These are phyloP conservation scores for Drosophila carrolli DNA, from an alignment of 1,140 invertebrate genomes.

Conservation along the genomic window DNA sequence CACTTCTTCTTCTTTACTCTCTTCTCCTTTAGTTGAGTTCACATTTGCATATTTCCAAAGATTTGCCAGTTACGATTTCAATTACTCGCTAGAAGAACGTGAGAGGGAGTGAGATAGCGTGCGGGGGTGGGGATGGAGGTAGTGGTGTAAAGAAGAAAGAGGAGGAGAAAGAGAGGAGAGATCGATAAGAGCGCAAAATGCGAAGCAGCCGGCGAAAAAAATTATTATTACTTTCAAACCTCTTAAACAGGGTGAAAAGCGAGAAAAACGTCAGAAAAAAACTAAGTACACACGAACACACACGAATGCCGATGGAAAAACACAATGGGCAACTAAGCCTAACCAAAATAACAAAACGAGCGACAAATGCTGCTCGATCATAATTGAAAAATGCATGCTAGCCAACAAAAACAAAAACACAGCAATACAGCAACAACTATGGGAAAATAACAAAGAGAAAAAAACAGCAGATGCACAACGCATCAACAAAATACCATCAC, in stretches of 20 bases:
- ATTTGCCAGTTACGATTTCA: conserved; percentile 52
- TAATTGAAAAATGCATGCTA: conserved; percentile 77
- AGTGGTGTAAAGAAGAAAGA: not conserved
- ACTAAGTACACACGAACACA: conserved; percentile 22
- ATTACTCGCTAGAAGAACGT: conserved; percentile 11
- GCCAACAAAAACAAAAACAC: conserved; percentile 44
- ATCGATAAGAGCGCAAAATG: conserved; percentile 21
- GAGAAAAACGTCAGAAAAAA: conserved; percentile 39
- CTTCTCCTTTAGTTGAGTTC: conserved; percentile 3
- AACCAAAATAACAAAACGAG: conserved; percentile 78
- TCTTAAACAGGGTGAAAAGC: conserved; percentile 44
- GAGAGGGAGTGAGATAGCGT: not conserved
- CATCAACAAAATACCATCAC: conserved; percentile 67
- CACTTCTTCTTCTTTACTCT: conserved; percentile 18
- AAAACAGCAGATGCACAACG: conserved; percentile 79
- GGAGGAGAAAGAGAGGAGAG: conserved; percentile 13
- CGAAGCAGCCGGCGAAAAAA: conserved; percentile 23
- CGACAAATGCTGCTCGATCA: conserved; percentile 80
- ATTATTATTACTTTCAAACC: conserved; percentile 24
- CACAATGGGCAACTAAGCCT: conserved; percentile 65
- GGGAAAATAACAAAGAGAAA: conserved; percentile 53
- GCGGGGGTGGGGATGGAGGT: not conserved
- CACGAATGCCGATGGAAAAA: conserved; percentile 24
- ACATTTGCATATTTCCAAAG: conserved; percentile 55
- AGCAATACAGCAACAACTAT: conserved; percentile 27